Evolutionary conservation across 2,797 vertebrate species (phyloP), one percentile per base, ranked within the genome.

Genomic region (Hippopotamyrus pictus): DNA sequence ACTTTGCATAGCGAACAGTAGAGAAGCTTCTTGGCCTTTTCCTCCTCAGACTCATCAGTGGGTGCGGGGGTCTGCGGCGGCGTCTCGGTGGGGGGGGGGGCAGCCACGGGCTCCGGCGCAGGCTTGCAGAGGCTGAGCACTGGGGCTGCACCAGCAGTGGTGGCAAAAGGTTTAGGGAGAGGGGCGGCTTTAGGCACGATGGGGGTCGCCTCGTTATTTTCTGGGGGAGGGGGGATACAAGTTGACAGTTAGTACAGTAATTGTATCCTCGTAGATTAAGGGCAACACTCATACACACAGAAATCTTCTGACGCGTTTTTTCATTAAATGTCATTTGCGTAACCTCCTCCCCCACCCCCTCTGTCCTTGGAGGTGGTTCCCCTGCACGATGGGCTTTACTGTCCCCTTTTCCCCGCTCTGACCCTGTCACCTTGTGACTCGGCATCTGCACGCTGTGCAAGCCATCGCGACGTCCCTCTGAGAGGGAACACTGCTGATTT

Each of bases 1-100:
- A 99, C 98, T 97, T 99, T 99, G 94, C 98, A 99, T 92, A 99
- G 97, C 6, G 98, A 99, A 94, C 98, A 99, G 92, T 99, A 99
- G 90, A 99, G 96, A 86, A 99, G 94, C 94, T 99, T 99, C 95
- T 98, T 99, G 41, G 98, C 98, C 94, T 98, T 99, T 94, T 99
- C 98, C 93, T 99, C 98, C 95, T 99, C 98, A 0, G 97, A 97
- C 94, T 99, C 97, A 25, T 94, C 89, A 1, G 90, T 87, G 90
- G 92, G 88, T 62, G 94, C 86, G n/a, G 91, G 92, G 86, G 89
- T 88, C 92, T 48, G 82, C 2, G 46, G 3, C 46, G n/a, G 82
- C 0, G 91, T 90, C 51, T 92, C 92, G 90, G 65, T 91, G 87
- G 90, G 93, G 93, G 50, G 93, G 89, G 41, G 91, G 89, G 93